Percentiles rank a stretch among this genome's conserved stretches.
Conservation (phyloP, 2,888 invertebrate genomes). For the Apotomis betuletana region DNA sequence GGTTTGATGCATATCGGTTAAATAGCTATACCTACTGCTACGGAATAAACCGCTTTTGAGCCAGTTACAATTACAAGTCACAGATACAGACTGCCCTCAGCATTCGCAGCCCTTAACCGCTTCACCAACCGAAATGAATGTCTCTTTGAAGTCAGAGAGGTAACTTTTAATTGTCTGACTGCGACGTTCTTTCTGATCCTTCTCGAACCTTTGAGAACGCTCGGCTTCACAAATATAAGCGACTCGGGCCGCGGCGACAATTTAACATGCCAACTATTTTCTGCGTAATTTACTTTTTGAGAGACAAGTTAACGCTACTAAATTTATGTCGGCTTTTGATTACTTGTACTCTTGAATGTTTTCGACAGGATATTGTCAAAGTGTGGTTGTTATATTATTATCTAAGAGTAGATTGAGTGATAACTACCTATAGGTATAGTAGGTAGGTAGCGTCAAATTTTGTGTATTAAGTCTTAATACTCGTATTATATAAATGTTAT, state of each 20-base stretch:
- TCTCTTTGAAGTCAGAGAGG: conserved; percentile 60
- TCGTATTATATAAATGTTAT: no score
- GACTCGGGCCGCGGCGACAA: conserved; percentile 44
- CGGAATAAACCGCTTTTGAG: no score
- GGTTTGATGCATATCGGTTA: no score
- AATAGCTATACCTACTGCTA: no score
- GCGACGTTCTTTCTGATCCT: conserved; percentile 46
- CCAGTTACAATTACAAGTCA: neutral
- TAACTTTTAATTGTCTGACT: conserved; percentile 71
- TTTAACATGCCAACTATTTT: conserved; percentile 44
- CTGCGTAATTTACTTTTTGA: conserved; percentile 42
- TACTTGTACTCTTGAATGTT: neutral
- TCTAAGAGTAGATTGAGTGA: neutral
- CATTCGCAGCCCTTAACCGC: conserved; percentile 50
- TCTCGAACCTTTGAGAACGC: conserved; percentile 62
- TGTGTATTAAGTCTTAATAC: no score
- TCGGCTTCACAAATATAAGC: conserved; percentile 46
- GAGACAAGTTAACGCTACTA: conserved; percentile 34
- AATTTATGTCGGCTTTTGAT: conserved; percentile 16
- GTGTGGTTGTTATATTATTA: neutral
- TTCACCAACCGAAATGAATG: conserved; percentile 61
- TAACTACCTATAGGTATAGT: no score
- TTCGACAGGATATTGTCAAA: neutral
- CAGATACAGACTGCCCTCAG: conserved; percentile 26
- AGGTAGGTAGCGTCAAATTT: no score